Conservation (phyloP, 2,797 vertebrate species). For the Austrolebias charrua region DNA sequence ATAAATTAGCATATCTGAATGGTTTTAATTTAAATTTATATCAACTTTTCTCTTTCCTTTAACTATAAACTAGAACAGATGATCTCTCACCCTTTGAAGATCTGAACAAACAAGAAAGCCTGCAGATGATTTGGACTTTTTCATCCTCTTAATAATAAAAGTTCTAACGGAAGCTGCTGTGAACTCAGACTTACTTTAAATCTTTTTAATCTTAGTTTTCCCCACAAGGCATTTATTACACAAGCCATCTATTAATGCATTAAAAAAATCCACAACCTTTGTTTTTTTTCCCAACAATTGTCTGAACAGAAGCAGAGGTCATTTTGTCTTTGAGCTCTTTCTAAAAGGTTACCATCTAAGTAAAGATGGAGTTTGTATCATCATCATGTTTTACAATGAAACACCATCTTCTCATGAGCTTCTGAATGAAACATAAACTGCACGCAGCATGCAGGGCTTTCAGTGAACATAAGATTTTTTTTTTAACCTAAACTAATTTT, state of each 20-base stretch:
- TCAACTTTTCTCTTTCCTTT: constrained; percentile 40
- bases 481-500: too few species aligned
- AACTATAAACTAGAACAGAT: constrained; percentile 28
- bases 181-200: constrained; percentile 11
- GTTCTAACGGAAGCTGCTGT: constrained; percentile 31
- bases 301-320: constrained; percentile 12
- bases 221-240: constrained; percentile 43
- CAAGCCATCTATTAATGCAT: constrained; percentile 59
- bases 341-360: constrained; percentile 12
- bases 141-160: constrained; percentile 50
- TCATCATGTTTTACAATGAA: constrained; percentile 23
- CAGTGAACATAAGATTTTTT: too few species aligned
- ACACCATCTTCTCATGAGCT: constrained; percentile 9
- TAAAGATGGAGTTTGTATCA: not conserved
- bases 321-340: not conserved
- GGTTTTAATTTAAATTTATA: constrained; percentile 11
- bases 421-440: too few species aligned
- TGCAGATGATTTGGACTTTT: constrained; percentile 26
- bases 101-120: constrained; percentile 46
- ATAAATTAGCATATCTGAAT: constrained; percentile 63
- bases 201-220: constrained; percentile 38
- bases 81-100: constrained; percentile 58
- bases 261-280: constrained; percentile 51
- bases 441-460: too few species aligned
- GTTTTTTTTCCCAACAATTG: constrained; percentile 33